phyloP scores from a whole-genome alignment of 2,888 invertebrate genomes.

The Theretra japonica region DNA sequence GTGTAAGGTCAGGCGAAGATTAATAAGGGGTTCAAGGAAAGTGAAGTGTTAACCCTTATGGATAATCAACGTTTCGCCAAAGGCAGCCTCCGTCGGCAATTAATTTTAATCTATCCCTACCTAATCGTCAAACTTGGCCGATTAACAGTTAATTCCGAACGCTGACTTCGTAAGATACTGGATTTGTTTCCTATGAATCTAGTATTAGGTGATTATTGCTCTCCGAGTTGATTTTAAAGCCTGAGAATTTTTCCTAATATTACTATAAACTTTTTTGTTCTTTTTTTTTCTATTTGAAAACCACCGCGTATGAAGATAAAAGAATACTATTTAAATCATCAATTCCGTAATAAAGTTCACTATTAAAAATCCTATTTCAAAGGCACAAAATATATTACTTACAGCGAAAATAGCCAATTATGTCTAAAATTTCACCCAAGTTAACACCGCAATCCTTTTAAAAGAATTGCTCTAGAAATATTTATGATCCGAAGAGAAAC shows the following conservation, averaged over 20 bases:
- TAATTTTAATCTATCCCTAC: conserved; percentile 71
- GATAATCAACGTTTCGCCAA: conserved; percentile 53
- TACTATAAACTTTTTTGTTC: too few relatives aligned
- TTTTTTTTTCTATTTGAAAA: too few relatives aligned
- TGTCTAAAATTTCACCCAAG: too few relatives aligned
- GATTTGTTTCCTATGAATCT: conserved; percentile 33
- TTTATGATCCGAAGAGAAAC: neutral
- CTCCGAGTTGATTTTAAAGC: neutral
- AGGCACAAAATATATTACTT: too few relatives aligned
- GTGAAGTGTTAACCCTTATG: conserved; percentile 48
- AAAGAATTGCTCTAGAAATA: neutral
- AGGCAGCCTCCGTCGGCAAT: conserved; percentile 56
- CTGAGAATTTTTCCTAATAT: too few relatives aligned
- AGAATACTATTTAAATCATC: too few relatives aligned
- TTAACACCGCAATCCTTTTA: neutral
- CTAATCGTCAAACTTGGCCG: conserved; percentile 71
- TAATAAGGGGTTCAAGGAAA: conserved; percentile 45
- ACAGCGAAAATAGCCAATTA: too few relatives aligned
- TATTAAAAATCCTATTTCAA: too few relatives aligned
- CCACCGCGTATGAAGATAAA: too few relatives aligned
- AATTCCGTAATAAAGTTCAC: too few relatives aligned
- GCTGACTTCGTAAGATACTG: conserved; percentile 42
- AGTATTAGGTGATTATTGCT: neutral
- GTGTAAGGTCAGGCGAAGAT: conserved; percentile 40
- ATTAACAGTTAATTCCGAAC: conserved; percentile 73